Evolutionary conservation across 1,140 invertebrate genomes (phyloP), one percentile per base, ranked within the genome.

Genomic region (Homalodisca vitripennis): DNA sequence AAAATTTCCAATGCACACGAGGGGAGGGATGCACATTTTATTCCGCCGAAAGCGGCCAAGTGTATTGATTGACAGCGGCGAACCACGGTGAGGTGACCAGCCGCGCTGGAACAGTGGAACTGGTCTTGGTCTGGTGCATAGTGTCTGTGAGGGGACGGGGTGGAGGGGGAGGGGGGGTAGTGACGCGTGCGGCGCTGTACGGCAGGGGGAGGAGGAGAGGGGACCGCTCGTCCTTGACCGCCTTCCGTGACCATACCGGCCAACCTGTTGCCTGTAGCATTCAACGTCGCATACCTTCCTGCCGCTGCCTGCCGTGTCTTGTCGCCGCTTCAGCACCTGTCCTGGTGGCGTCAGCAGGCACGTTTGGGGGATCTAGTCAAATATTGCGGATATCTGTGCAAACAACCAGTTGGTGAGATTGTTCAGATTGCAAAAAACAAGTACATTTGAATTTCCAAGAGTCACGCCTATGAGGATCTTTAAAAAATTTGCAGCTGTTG

Each of bases 211-310:
- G 51, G 30, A n/a, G 51, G 24, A n/a, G 67, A 30, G 60, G 46
- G 60, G 34, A 34, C 29, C n/a, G 66, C n/a, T n/a, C 62, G 62
- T 6, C 62, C 62, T 64, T 64, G 62, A 64, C 62, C 51, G 65
- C 34, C 29, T 34, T 67, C 51, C 41, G 46, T 65, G n/a, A 27
- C 41, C 41, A 46, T 67, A 53, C 47, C 41, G 27, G 46, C 65
- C 64, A 26, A 53, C 65, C 46, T 55, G 17, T 66, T 32, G 63
- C 63, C 29, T 57, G 29, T 48, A 64, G 60, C 24, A 26, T 47
- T 27, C 63, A 3, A 1, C 41, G 17, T n/a, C 20, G 41, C 69
- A 51, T 17, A 24, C 46, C 62, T 10, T 29, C 12, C 30, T 41
- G 13, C 69, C 27, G 17, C 64, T 29, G 26, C 3, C 32, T 32